Evolutionary conservation across 53 echinoderm and acorn worm species (phyloP).

Genomic region (Paracentrotus lividus): DNA sequence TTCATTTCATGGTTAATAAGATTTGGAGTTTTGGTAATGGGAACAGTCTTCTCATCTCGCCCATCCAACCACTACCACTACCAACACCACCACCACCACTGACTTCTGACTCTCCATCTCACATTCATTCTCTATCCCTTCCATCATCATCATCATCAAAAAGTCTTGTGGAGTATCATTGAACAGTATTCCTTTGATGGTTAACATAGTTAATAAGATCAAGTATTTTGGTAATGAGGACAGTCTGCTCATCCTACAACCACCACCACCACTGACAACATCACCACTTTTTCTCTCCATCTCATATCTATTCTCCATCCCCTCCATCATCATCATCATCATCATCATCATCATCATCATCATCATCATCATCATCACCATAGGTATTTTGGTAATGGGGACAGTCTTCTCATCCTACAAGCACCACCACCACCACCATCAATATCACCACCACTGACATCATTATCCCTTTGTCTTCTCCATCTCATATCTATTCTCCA

Average conservation of each 20-base stretch:
- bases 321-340: conserved; percentile 13
- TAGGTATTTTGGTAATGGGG: not conserved
- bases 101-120: conserved; percentile 17
- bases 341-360: conserved; percentile 20
- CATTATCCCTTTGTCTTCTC: conserved; percentile 38
- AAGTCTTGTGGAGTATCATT: too few species aligned
- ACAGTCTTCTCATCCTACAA: conserved; percentile 18
- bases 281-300: too few species aligned
- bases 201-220: not conserved
- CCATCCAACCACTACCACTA: conserved; percentile 38
- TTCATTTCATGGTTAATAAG: not conserved
- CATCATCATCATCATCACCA: not conserved
- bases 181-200: not conserved
- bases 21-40: not conserved
- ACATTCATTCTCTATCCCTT: conserved; percentile 21
- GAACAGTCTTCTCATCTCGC: conserved; percentile 26
- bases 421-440: conserved; percentile 25
- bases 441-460: conserved; percentile 40
- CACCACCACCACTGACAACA: too few species aligned
- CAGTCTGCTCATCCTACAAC: too few species aligned
- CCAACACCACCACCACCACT: conserved; percentile 29
- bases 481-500: too few species aligned
- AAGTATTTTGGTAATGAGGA: not conserved
- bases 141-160: conserved; percentile 39
- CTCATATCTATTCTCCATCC: too few species aligned